phyloP scores from a whole-genome alignment of 2,888 invertebrate genomes.

The Ariolimax columbianus region DNA sequence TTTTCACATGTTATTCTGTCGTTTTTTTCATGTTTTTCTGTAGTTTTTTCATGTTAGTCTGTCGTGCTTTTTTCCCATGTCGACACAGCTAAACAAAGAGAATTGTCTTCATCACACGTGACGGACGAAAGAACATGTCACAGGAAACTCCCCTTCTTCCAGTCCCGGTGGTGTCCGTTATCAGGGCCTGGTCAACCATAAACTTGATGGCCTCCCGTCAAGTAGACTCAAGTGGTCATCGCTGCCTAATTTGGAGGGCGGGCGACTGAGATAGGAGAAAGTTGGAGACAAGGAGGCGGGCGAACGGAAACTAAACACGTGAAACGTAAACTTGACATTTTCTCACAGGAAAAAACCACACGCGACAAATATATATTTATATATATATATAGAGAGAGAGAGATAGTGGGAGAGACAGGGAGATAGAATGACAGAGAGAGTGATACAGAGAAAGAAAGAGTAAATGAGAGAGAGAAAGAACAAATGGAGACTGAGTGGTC shows the following conservation, averaged over 20 bases:
- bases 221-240: slow-evolving; percentile 5
- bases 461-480: too few relatives aligned
- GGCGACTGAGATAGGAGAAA: background rate
- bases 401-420: too few relatives aligned
- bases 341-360: too few relatives aligned
- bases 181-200: background rate
- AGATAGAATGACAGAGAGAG: too few relatives aligned
- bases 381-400: too few relatives aligned
- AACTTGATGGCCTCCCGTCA: background rate
- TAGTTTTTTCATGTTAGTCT: background rate
- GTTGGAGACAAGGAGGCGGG: background rate
- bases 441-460: too few relatives aligned
- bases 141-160: background rate
- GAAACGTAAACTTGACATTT: too few relatives aligned
- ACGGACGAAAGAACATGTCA: background rate
- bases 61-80: background rate
- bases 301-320: background rate
- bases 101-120: background rate
- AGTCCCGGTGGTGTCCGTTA: background rate
- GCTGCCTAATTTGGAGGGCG: background rate
- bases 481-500: too few relatives aligned
- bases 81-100: too few relatives aligned
- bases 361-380: too few relatives aligned
- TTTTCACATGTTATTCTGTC: background rate
- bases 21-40: background rate